Base-by-base conservation (phyloP, 2,797 vertebrate genomes). In the Thunnus albacares region DNA sequence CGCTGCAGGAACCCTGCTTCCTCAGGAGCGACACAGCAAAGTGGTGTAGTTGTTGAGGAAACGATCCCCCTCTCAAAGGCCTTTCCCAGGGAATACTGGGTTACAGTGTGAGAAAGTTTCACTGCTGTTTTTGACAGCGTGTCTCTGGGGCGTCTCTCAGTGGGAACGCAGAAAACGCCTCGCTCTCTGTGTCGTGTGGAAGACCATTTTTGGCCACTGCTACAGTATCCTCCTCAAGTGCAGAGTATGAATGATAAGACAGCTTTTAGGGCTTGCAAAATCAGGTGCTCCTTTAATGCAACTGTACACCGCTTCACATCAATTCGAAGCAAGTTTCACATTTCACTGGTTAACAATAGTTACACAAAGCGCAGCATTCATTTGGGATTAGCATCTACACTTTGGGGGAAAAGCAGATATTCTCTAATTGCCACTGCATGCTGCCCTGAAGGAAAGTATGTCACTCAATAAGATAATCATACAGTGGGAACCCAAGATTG, bases 71-170 rank as follows among this genome's bases (percentile, higher is more conserved):
- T 89, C 90, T 92, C 87, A 90, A 88, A 90, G 85, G 83, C 81
- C 93, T 85, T 90, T 92, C 92, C 85, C 87, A 87, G 92, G 95
- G 93, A 95, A 93, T 96, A 95, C 95, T 94, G 89, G 85, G 93
- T 96, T 96, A 94, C 95, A 96, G 88, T 94, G 93, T 95, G 93
- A 95, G 94, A 96, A 96, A 89, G 89, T 88, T 92, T 64, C 83
- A 24, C 35, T 41, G 67, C 85, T 93, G 90, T 91, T 91, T 94
- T 91, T 89, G 80, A 91, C 82, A 83, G 63, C 30, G 22, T 78
- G 80, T 87, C 84, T 88, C 75, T 75, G 79, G 92, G 90, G 90
- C 69, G 75, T 90, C 72, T 86, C 86, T 76, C 20, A 33, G 35
- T 49, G 77, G 83, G 62, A 87, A 66, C 51, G 55, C 79, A 63